Conservation (phyloP, 2,113 vertebrate genomes). For the Macaca mulatta region DNA sequence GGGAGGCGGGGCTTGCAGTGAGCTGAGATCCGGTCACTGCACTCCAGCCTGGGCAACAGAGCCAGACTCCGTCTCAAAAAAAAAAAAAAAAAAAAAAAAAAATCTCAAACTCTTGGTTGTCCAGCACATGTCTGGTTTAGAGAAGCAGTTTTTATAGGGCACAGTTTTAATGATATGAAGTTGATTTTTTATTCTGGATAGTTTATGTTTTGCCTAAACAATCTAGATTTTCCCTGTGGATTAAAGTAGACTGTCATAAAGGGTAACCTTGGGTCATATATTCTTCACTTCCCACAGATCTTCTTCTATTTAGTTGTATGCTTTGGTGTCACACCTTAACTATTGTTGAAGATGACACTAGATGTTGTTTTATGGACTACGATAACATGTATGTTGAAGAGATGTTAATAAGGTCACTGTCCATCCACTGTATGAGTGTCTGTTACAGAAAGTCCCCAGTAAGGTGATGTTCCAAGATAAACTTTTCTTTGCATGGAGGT, state of each 20-base stretch:
- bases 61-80: too few species aligned
- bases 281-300: background rate
- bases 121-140: background rate
- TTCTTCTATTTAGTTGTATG: background rate
- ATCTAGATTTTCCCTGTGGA: background rate
- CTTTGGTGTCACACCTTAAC: background rate
- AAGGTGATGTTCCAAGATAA: background rate
- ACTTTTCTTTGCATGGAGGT: background rate
- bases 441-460: background rate
- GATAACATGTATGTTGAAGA: background rate
- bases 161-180: background rate
- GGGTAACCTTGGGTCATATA: background rate
- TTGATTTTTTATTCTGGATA: background rate
- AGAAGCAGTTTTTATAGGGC: background rate
- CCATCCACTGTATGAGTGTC: background rate
- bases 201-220: constrained; percentile 7
- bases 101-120: background rate
- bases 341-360: background rate
- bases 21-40: too few species aligned
- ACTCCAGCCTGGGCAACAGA: too few species aligned
- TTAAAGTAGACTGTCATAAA: background rate
- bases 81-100: too few species aligned
- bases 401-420: background rate
- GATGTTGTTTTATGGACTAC: background rate
- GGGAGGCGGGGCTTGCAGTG: too few species aligned